A percentile compares a stretch with the other conserved stretches of the same genome.
Conservation (phyloP, 2,888 invertebrate species). For the Blastobasis lacticolella region DNA sequence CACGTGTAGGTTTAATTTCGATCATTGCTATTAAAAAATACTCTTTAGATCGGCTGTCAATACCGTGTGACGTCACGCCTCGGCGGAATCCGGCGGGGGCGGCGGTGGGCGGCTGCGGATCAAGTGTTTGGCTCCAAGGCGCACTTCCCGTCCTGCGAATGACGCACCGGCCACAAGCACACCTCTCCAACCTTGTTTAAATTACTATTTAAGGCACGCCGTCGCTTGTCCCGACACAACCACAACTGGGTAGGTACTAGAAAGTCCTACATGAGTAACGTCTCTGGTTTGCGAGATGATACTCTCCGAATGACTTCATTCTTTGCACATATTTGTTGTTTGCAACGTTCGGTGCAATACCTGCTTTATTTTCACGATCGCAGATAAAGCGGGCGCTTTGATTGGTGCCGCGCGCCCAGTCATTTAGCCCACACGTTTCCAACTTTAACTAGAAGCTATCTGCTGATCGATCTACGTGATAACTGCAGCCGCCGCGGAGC, state of each 20-base stretch:
- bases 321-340: no score
- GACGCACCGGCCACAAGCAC: slow-evolving; percentile 40
- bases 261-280: no score
- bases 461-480: slow-evolving; percentile 54
- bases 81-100: slow-evolving; percentile 33
- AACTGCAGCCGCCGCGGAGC: slow-evolving; percentile 48
- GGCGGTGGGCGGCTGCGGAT: slow-evolving; percentile 35
- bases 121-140: slow-evolving; percentile 41
- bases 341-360: no score
- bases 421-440: slow-evolving; percentile 36
- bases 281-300: no score
- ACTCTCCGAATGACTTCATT: no score
- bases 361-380: no score
- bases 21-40: slow-evolving; percentile 5
- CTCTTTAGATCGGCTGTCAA: slow-evolving; percentile 22
- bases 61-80: slow-evolving; percentile 24
- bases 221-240: no score
- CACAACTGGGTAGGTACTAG: no score
- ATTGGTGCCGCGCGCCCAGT: slow-evolving; percentile 21
- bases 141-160: slow-evolving; percentile 39
- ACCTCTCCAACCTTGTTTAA: slow-evolving; percentile 23
- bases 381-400: not conserved
- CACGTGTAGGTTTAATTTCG: not conserved
- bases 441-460: slow-evolving; percentile 46
- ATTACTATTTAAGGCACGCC: slow-evolving; percentile 53